Conservation (phyloP, 2,113 vertebrate species). For the Trachemys scripta region DNA sequence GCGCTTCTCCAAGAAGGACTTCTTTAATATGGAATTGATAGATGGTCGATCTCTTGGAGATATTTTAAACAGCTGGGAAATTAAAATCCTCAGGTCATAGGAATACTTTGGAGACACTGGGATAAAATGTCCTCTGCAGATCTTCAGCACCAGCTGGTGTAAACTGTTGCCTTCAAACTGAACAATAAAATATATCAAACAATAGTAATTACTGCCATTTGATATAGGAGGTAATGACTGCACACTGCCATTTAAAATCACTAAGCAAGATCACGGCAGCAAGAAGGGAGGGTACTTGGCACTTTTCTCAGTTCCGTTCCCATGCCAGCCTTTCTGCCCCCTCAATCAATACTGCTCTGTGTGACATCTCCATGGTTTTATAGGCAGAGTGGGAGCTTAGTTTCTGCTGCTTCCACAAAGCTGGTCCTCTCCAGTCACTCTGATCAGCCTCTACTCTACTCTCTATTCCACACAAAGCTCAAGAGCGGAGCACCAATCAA, state of each 20-base stretch:
- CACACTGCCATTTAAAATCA: neutral
- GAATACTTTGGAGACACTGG: conserved; percentile 86
- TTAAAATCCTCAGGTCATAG: conserved; percentile 80
- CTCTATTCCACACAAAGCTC: neutral
- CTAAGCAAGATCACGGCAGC: neutral
- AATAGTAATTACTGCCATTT: neutral
- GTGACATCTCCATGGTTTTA: neutral
- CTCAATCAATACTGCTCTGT: neutral
- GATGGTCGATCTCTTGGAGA: conserved; percentile 89
- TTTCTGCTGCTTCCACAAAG: neutral
- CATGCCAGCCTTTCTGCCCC: neutral
- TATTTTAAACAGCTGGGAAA: conserved; percentile 90
- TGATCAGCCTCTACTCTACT: neutral
- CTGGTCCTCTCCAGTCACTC: neutral
- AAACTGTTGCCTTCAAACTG: conserved; percentile 90
- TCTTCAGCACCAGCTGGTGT: conserved; percentile 88
- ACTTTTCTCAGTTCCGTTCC: neutral
- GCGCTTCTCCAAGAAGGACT: conserved; percentile 84
- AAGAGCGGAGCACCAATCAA: neutral
- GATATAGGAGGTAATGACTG: neutral
- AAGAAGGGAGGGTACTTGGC: neutral
- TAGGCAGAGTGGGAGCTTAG: neutral
- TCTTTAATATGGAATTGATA: conserved; percentile 85
- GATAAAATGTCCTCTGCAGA: conserved; percentile 87
- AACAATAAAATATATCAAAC: conserved; percentile 6